These are phyloP conservation scores for Torymus auratus DNA, from an alignment of 2,888 invertebrate species.

Conservation along the genomic window DNA sequence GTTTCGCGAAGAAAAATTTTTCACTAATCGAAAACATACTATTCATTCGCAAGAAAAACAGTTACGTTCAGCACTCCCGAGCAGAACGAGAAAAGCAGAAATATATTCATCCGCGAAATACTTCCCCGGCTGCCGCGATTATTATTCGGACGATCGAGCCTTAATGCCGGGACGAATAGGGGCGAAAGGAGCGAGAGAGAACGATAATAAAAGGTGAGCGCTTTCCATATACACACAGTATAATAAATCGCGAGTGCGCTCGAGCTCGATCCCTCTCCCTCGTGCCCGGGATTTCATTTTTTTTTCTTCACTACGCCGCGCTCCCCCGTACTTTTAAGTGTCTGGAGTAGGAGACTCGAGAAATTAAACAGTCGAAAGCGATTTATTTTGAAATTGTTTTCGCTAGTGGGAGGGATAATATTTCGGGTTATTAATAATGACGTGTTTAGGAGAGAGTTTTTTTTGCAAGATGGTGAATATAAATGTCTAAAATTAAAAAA, in stretches of 20 bases:
- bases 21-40: too few relatives aligned
- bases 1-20: too few relatives aligned
- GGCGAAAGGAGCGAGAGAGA: slow-evolving; percentile 39
- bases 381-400: too few relatives aligned
- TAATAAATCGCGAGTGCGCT: slow-evolving; percentile 53
- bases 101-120: slow-evolving; percentile 19
- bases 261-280: not conserved
- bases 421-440: not conserved
- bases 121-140: slow-evolving; percentile 27
- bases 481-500: too few relatives aligned
- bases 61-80: not conserved
- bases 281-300: too few relatives aligned
- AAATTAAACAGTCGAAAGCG: too few relatives aligned
- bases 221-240: not conserved
- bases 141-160: slow-evolving; percentile 55
- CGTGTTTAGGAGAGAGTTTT: too few relatives aligned
- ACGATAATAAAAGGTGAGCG: slow-evolving; percentile 4
- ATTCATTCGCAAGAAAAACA: too few relatives aligned
- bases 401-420: not conserved
- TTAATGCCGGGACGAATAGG: slow-evolving; percentile 39
- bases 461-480: too few relatives aligned
- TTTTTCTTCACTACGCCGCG: not conserved
- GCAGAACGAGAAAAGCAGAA: not conserved
- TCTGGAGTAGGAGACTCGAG: too few relatives aligned
- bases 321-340: too few relatives aligned